These are phyloP conservation scores for Alligator sinensis DNA, from an alignment of 2,113 vertebrate species.

Conservation along the genomic window DNA sequence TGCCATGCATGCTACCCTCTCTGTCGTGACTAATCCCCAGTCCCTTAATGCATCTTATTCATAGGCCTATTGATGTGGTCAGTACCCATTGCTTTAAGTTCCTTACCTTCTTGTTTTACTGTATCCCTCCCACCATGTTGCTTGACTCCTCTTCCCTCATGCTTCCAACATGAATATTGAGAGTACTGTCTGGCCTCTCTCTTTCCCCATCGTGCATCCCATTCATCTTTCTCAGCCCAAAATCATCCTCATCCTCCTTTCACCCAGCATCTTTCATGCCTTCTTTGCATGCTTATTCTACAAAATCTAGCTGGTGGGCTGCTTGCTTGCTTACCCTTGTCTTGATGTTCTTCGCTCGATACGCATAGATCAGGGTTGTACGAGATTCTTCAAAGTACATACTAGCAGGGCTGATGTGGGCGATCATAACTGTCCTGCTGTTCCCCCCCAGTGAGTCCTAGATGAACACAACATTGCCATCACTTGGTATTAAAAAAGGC, in stretches of 20 bases:
- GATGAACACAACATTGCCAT: not conserved
- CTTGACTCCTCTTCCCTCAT: not conserved
- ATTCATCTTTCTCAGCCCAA: not conserved
- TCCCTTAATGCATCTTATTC: not conserved
- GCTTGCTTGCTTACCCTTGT: constrained; percentile 56
- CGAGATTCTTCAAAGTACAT: constrained; percentile 74
- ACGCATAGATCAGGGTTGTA: constrained; percentile 72
- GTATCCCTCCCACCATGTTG: not conserved
- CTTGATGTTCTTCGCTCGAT: constrained; percentile 73
- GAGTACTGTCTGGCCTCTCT: not conserved
- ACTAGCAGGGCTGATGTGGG: constrained; percentile 77
- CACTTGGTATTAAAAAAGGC: not conserved
- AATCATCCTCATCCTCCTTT: not conserved
- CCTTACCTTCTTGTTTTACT: not conserved
- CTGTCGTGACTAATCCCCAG: not conserved
- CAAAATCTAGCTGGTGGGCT: not conserved
- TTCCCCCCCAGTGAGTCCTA: constrained; percentile 77
- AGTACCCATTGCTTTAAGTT: fast-evolving
- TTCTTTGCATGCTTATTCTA: not conserved
- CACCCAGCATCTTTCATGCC: not conserved
- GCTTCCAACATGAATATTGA: not conserved
- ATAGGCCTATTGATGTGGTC: not conserved
- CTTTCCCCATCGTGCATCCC: no score
- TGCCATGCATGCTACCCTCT: not conserved
- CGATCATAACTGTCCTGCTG: constrained; percentile 73